Conservation (phyloP, 1,140 invertebrate genomes). For the Bacillus rossius region DNA sequence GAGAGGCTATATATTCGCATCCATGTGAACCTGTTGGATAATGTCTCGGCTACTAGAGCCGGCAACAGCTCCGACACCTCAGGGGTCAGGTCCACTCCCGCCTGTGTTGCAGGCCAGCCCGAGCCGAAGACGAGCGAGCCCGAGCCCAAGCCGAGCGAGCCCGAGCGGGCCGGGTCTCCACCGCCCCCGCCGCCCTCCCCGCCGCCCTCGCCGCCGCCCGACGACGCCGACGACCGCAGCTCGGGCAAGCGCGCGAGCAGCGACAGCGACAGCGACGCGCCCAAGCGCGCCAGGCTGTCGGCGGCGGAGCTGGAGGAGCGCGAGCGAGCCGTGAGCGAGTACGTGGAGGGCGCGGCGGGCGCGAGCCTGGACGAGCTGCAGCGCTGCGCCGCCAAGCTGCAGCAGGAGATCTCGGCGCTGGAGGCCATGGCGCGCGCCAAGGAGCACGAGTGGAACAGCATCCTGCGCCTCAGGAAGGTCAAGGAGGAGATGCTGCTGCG, state of each 20-base stretch:
- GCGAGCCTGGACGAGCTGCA: slow-evolving; percentile 52
- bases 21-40: no score
- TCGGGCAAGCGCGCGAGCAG: slow-evolving; percentile 1
- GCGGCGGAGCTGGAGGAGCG: slow-evolving; percentile 35
- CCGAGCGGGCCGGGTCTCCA: no score
- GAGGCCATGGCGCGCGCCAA: slow-evolving; percentile 63
- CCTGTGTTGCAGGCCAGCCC: no score
- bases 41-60: no score
- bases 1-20: no score
- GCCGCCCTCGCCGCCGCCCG: not conserved
- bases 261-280: slow-evolving; percentile 30
- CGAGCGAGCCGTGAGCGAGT: slow-evolving; percentile 52
- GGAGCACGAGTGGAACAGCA: slow-evolving; percentile 79
- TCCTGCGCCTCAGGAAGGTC: slow-evolving; percentile 68
- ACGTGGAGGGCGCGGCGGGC: slow-evolving; percentile 49
- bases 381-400: slow-evolving; percentile 49
- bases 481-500: slow-evolving; percentile 72
- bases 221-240: not conserved
- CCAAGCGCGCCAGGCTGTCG: slow-evolving; percentile 34
- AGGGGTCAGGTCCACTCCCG: no score
- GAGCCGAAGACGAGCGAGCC: no score
- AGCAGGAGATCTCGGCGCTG: slow-evolving; percentile 56
- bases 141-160: no score
- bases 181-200: not conserved
- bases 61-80: no score